Percentiles rank a stretch among this genome's conserved stretches.
phyloP scores from a whole-genome alignment of 2,797 vertebrate species.

The Lindbergichthys nudifrons region DNA sequence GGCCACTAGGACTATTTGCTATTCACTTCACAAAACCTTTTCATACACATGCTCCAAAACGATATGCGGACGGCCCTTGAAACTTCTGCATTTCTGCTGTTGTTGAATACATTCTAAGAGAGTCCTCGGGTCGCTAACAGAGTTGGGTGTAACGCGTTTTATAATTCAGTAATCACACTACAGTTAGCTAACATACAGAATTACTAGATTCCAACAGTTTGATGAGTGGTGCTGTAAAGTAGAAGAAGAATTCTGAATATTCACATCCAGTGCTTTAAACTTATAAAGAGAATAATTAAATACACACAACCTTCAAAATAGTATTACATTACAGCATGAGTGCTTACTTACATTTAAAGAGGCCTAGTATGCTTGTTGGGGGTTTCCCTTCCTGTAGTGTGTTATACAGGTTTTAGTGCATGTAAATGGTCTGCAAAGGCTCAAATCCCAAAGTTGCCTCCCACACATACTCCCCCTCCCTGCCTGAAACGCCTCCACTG shows the following conservation, averaged over 20 bases:
- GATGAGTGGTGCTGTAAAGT: neutral
- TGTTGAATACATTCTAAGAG: too few relatives aligned
- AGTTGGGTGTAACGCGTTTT: too few relatives aligned
- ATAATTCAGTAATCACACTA: too few relatives aligned
- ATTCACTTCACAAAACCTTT: neutral
- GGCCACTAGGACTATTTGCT: neutral
- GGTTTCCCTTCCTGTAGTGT: too few relatives aligned
- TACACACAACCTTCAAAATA: neutral
- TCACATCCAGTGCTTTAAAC: neutral
- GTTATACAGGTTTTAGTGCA: too few relatives aligned
- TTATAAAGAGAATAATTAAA: slow-evolving; percentile 36
- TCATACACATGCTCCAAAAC: neutral
- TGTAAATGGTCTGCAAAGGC: too few relatives aligned
- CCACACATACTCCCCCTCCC: too few relatives aligned
- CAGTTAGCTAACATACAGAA: too few relatives aligned
- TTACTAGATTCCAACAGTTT: neutral
- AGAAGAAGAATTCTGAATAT: neutral
- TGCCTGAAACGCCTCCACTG: too few relatives aligned
- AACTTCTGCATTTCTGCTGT: neutral
- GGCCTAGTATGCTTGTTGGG: too few relatives aligned
- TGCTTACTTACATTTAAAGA: too few relatives aligned
- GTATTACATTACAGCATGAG: neutral
- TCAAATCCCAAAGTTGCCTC: too few relatives aligned
- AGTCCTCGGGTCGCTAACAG: neutral
- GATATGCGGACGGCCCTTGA: neutral